A percentile compares a stretch with the other conserved stretches of the same genome.
phyloP scores from a whole-genome alignment of 2,113 vertebrate species.

The Syngnathus floridae region DNA sequence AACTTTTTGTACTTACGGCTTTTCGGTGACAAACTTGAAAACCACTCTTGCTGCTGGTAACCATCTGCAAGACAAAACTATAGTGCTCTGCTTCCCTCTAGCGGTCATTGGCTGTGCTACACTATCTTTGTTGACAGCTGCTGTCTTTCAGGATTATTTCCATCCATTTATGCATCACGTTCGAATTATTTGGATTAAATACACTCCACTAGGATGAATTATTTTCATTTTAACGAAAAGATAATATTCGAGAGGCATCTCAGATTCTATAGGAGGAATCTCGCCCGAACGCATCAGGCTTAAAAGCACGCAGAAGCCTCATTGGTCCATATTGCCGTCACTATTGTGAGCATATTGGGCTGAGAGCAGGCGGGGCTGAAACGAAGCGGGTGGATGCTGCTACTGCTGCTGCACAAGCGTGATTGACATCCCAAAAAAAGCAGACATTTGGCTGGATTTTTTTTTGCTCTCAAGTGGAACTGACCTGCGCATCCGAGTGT shows the following conservation, averaged over 20 bases:
- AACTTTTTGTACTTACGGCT: too few relatives aligned
- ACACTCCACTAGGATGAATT: background rate
- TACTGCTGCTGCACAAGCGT: background rate
- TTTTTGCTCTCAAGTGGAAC: background rate
- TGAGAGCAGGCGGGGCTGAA: background rate
- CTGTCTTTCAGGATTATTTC: background rate
- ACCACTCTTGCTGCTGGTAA: too few relatives aligned
- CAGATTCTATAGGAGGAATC: background rate
- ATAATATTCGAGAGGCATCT: background rate
- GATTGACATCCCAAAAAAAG: background rate
- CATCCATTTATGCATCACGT: background rate
- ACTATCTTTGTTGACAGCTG: background rate
- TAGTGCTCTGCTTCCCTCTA: background rate
- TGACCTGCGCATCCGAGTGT: conserved; percentile 31
- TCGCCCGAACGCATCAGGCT: background rate
- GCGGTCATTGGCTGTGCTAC: background rate
- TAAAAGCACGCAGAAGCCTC: background rate
- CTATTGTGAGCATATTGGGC: background rate
- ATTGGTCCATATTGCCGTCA: conserved; percentile 1
- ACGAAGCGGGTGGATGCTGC: background rate
- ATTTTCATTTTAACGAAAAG: background rate
- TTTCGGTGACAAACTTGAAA: too few relatives aligned
- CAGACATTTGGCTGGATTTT: background rate
- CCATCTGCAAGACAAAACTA: background rate
- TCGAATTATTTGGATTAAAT: background rate